Conservation (phyloP, 1,140 invertebrate genomes). For the Drosophila elegans region DNA sequence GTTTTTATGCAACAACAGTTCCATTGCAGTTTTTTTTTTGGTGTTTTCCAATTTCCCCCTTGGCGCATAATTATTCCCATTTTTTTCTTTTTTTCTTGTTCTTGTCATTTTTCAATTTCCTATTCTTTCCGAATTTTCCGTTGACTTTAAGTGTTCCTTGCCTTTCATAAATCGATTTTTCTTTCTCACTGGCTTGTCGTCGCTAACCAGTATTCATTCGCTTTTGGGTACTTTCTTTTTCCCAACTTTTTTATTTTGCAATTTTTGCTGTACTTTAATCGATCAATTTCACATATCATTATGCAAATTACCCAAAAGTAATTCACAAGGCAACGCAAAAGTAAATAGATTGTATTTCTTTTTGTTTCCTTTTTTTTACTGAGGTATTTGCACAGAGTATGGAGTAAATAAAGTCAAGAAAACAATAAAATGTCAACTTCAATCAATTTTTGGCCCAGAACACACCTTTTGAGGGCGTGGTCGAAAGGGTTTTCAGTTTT, state of each 20-base stretch:
- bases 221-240: background rate
- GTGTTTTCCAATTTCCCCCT: background rate
- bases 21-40: background rate
- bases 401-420: conserved; percentile 9
- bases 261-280: conserved; percentile 13
- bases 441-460: conserved; percentile 1
- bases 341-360: background rate
- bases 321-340: conserved; percentile 17
- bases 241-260: background rate
- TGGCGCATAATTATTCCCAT: background rate
- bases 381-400: background rate
- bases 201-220: conserved; percentile 4
- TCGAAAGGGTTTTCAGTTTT: background rate
- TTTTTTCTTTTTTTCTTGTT: conserved; percentile 1
- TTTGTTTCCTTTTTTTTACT: background rate
- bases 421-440: conserved; percentile 21
- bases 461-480: background rate
- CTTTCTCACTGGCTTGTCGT: background rate
- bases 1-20: background rate
- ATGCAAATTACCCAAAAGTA: conserved; percentile 41
- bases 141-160: background rate
- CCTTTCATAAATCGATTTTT: conserved; percentile 14
- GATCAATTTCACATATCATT: conserved; percentile 21
- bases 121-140: conserved; percentile 9
- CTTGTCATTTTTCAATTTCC: conserved; percentile 24